Base-by-base conservation (phyloP, 2,888 invertebrate species). In the Habroteleia sp. region DNA sequence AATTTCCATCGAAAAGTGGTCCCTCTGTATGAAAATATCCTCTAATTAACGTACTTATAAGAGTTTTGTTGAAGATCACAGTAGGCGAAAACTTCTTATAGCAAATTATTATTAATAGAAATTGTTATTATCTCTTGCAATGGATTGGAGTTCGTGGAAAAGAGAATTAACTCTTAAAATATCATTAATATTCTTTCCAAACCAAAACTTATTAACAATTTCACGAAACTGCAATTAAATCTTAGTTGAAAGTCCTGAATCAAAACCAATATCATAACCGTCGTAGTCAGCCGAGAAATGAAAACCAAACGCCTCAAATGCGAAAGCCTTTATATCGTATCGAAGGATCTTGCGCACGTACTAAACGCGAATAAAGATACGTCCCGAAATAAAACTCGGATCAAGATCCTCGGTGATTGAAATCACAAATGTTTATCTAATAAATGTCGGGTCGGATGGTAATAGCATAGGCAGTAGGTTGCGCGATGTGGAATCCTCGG, bases 361-460 rank as follows among this genome's bases (percentile, higher is more conserved):
- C 42, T 50, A 46, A 50, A 31, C 48, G 35, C 29, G 8, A 27
- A 65, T 29, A 50, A 58, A 65, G 54, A 63, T 71, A 31, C 29
- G 37, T 16, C 29, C 29, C 11, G 17, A 35, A 27, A 62, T 65
- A 42, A 63, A 62, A 60, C 17, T 37, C 6, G 35, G 23, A 44
- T 37, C n/a, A 37, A 65, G 46, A 50, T 50, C 58, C 62, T 44
- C 35, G 50, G 66, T 20, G 63, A 72, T 78, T 74, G 79, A 79
- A 74, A 80, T 72, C 73, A 77, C 69, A 77, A 79, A 81, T 82
- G 80, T 80, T 82, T 80, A 79, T 82, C 83, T 81, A 83, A 84
- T 83, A 84, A 83, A 83, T 79, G 83, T 82, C 78, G 69, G 13
- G 56, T 77, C 54, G 63, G 78, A 72, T 79, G 74, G 77, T 78